A percentile compares a stretch with the other conserved stretches of the same genome.
phyloP scores from a whole-genome alignment of 1,140 invertebrate genomes.

The Neodiprion fabricii region DNA sequence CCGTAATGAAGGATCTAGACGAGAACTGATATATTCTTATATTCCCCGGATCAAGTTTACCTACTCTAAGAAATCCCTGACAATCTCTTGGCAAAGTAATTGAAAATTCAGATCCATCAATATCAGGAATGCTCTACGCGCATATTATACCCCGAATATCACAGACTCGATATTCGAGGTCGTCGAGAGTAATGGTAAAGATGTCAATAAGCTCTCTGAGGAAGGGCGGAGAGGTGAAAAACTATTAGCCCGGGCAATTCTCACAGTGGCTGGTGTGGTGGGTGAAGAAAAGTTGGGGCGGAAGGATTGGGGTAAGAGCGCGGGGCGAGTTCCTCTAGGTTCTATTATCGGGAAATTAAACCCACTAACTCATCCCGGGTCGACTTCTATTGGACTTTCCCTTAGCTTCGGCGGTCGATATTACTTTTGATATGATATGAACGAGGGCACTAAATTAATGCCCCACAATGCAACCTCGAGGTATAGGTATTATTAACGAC shows the following conservation, averaged over 20 bases:
- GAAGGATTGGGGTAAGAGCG: too few species aligned
- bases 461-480: constrained; percentile 51
- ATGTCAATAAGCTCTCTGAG: neutral
- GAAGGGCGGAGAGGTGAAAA: neutral
- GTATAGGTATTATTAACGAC: constrained; percentile 54
- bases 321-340: constrained; percentile 24
- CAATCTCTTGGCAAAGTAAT: neutral
- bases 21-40: too few species aligned
- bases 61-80: neutral
- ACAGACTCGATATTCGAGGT: too few species aligned
- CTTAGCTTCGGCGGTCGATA: constrained; percentile 51
- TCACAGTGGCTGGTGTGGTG: too few species aligned
- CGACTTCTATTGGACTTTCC: constrained; percentile 58
- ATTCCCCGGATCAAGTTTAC: too few species aligned
- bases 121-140: too few species aligned
- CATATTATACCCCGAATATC: too few species aligned
- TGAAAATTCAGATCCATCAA: too few species aligned
- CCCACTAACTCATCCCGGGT: constrained; percentile 55
- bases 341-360: constrained; percentile 60
- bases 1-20: too few species aligned
- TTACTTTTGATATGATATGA: constrained; percentile 61
- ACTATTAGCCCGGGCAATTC: too few species aligned
- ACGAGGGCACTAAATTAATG: constrained; percentile 60
- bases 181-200: neutral
- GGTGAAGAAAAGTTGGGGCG: too few species aligned